Evolutionary conservation across 2,113 vertebrate species (phyloP), one percentile per base, ranked within the genome.

Genomic region (Pollachius pollachius): DNA sequence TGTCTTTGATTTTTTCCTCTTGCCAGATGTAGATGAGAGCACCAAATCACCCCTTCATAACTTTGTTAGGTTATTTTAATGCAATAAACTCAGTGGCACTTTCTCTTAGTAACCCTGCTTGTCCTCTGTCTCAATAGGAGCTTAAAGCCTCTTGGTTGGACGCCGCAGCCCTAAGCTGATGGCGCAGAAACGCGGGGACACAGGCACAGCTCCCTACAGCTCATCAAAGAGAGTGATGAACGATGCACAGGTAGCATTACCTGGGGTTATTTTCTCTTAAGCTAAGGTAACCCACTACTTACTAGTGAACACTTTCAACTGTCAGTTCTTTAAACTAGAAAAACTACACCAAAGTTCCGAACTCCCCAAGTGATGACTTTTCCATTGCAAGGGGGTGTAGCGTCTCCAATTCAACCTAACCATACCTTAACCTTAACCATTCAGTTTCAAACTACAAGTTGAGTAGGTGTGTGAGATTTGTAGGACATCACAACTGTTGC

Each of bases 141-240:
- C 74, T 65, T 52, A 2, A 1, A 58, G 64, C 73, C 70, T 48
- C 59, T 16, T 71, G 75, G 71, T 70, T 69, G 37, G 19, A 60
- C 62, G n/a, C 64, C 64, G 4, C 63, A 63, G 75, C 80, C 79
- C 57, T 48, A 54, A 4, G 75, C 56, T 79, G 76, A 81, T 77
- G 73, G 70, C 48, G 74, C 60, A 66, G 68, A 83, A 72, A 65
- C 70, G 34, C 25, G 13, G 15, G n/a, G 34, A 27, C 15, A 67
- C 30, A 61, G 72, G 79, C 64, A 2, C 3, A 68, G 30, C 60
- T n/a, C 71, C 63, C 34, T 17, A 71, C 74, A 78, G 69, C 69
- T 78, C 72, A 81, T 78, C 71, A 78, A 52, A 66, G 75, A 77
- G 63, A 81, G 81, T 17, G 79, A 78, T 83, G 73, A 41, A 62